Conservation (phyloP, 1,140 invertebrate genomes). For the Ruditapes philippinarum region DNA sequence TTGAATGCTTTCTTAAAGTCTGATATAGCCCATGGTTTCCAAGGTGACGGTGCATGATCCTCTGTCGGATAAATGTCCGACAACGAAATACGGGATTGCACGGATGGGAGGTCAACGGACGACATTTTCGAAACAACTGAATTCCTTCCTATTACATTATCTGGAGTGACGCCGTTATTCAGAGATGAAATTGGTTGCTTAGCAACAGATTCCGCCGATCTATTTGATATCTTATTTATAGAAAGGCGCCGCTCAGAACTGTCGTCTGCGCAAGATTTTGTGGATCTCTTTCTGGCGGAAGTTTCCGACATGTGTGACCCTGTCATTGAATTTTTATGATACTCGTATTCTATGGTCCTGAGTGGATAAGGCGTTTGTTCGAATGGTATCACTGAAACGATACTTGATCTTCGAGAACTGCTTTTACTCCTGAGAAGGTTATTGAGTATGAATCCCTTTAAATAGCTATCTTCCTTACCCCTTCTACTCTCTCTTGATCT, state of each 20-base stretch:
- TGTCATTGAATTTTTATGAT: background rate
- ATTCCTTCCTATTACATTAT: background rate
- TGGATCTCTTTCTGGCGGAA: background rate
- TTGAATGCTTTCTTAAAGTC: constrained; percentile 32
- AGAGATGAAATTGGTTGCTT: background rate
- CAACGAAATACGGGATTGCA: background rate
- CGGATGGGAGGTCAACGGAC: background rate
- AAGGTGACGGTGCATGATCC: background rate
- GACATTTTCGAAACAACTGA: constrained; percentile 14
- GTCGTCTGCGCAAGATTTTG: background rate
- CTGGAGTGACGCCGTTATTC: background rate
- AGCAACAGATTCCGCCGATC: background rate
- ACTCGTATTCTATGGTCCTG: background rate
- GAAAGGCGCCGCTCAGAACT: background rate
- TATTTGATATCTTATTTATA: background rate
- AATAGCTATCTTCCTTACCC: background rate
- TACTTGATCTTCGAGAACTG: background rate
- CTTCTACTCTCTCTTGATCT: background rate
- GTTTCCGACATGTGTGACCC: background rate
- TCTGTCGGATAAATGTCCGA: constrained; percentile 16
- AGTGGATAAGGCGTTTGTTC: background rate
- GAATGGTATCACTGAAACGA: background rate
- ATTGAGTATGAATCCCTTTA: background rate
- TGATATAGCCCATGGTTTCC: constrained; percentile 54
- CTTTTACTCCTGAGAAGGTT: background rate